Percentiles rank a stretch among this genome's conserved stretches.
phyloP scores from a whole-genome alignment of 1,140 invertebrate species.

The Calycopis cecrops region DNA sequence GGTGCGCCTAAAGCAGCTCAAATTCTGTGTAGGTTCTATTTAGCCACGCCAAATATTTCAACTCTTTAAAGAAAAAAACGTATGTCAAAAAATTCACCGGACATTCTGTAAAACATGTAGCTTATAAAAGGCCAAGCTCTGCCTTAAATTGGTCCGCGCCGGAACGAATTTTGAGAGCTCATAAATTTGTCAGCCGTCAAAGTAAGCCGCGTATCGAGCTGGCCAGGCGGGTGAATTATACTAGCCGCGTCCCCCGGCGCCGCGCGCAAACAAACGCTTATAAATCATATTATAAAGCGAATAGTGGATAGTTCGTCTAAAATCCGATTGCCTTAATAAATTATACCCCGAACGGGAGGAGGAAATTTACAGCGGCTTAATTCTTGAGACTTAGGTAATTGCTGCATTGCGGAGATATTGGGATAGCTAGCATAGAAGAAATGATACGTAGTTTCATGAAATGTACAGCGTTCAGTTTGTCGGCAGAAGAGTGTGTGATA shows the following conservation, averaged over 20 bases:
- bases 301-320: slow-evolving; percentile 28
- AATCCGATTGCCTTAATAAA: slow-evolving; percentile 30
- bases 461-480: no score
- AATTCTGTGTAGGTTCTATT: no score
- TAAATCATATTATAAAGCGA: slow-evolving; percentile 40
- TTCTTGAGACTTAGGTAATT: no score
- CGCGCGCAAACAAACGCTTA: slow-evolving; percentile 33
- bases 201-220: slow-evolving; percentile 65
- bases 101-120: not conserved
- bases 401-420: no score
- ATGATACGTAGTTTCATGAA: no score
- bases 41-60: no score
- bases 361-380: not conserved
- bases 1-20: no score
- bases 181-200: slow-evolving; percentile 70
- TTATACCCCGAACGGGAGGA: slow-evolving; percentile 9
- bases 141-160: slow-evolving; percentile 25
- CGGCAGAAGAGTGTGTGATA: no score
- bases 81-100: slow-evolving; percentile 5
- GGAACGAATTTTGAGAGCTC: slow-evolving; percentile 52
- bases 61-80: no score
- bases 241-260: slow-evolving; percentile 28
- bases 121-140: slow-evolving; percentile 10
- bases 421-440: no score
- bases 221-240: slow-evolving; percentile 58